Evolutionary conservation across 2,113 vertebrate genomes (phyloP).

Genomic region (Nibea albiflora): DNA sequence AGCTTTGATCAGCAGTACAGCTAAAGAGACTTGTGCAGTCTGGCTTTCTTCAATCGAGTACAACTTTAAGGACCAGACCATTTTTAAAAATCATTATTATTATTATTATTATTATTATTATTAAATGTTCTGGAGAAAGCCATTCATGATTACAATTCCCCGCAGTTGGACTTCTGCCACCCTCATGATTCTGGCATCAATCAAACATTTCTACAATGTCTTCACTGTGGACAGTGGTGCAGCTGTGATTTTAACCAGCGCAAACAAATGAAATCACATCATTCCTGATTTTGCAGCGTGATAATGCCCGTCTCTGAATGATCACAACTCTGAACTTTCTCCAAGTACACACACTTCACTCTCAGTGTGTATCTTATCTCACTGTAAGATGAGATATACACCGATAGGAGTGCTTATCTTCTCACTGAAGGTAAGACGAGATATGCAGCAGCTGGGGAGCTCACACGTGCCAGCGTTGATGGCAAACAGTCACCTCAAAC

Average conservation of each 20-base stretch:
- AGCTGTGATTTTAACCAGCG: constrained; percentile 8
- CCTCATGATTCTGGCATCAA: constrained; percentile 6
- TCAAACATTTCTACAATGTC: neutral
- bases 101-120: constrained; percentile 1
- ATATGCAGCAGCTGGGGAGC: neutral
- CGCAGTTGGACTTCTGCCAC: constrained; percentile 5
- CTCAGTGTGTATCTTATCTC: too few species aligned
- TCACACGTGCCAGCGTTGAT: neutral
- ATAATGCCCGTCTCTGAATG: neutral
- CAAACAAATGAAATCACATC: neutral
- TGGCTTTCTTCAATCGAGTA: constrained; percentile 1
- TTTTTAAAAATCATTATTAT: neutral
- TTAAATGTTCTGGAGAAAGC: neutral
- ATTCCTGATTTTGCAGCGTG: neutral
- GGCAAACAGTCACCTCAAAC: constrained; percentile 12
- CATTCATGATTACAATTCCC: neutral
- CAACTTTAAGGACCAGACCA: neutral
- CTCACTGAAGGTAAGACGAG: neutral
- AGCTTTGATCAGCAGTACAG: constrained; percentile 5
- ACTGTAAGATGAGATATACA: too few species aligned
- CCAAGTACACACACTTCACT: too few species aligned
- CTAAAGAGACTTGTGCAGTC: neutral
- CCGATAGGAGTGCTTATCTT: too few species aligned
- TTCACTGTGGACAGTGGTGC: neutral
- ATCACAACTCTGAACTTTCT: neutral